Base-by-base conservation (phyloP, 2,888 invertebrate species). In the Halictus quadricinctus region DNA sequence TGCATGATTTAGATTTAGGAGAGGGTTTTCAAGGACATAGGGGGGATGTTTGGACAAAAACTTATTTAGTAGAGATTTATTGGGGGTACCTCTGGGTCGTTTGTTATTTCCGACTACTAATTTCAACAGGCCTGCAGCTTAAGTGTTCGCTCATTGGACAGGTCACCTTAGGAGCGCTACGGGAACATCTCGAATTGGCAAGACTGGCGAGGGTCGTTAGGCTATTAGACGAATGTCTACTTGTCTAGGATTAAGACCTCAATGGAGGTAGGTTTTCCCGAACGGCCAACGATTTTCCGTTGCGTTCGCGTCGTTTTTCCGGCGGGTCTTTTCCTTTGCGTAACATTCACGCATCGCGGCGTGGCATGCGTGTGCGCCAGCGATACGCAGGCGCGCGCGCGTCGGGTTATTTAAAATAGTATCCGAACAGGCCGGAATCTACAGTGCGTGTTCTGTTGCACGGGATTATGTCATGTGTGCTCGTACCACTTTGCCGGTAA, bases 401-500 rank as follows among this genome's bases (percentile, higher is more conserved):
- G 29, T 66, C 54, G 81, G 90, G 86, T 76, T 86, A 83, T 86
- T 88, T 87, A 84, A 88, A 89, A 90, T 83, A 85, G 85, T 88
- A 83, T 80, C 79, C 80, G 84, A 84, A 82, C 80, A 80, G 84
- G 79, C 86, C 80, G 66, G 80, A 81, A 83, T 88, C 83, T 79
- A 87, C 82, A 85, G 87, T 83, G 86, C 79, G 83, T 82, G 84
- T 64, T 79, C 83, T 60, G 84, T 78, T 81, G 84, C 82, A 82
- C 88, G 82, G 87, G 90, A 92, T 92, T 93, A 91, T 92, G 91
- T 92, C 92, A 92, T 90, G 90, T 86, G 88, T 81, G 87, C 79
- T 84, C 88, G 89, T 88, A 88, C 90, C 88, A 89, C 88, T 89
- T 88, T 77, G 87, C 87, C 85, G 86, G 90, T 92, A 93, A 93